Evolutionary conservation across 2,113 vertebrate species (phyloP).

Genomic region (Talpa occidentalis): DNA sequence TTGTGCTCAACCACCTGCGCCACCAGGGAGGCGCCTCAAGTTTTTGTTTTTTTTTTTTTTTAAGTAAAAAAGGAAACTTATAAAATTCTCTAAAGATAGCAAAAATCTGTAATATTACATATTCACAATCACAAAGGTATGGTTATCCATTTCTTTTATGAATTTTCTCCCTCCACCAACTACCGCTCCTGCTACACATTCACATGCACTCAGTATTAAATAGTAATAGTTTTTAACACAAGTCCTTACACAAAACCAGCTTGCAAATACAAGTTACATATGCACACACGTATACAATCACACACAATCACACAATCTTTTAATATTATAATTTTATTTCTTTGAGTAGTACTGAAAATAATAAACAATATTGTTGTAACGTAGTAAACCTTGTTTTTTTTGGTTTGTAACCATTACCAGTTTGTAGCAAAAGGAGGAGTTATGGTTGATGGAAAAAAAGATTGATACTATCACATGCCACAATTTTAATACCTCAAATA

Average conservation of each 20-base stretch:
- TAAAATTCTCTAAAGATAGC: background rate
- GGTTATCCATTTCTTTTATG: background rate
- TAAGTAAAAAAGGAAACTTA: background rate
- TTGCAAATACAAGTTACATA: no score
- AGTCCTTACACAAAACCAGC: background rate
- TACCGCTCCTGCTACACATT: background rate
- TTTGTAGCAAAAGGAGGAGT: constrained; percentile 7
- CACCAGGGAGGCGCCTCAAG: no score
- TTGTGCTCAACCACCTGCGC: no score
- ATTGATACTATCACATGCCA: constrained; percentile 22
- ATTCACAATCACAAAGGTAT: background rate
- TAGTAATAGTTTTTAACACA: background rate
- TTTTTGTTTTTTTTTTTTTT: no score
- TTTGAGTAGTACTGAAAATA: background rate
- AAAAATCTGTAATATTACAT: background rate
- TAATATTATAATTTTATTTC: background rate
- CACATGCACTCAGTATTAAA: background rate
- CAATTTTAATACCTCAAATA: background rate
- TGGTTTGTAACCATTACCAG: background rate
- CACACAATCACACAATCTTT: background rate
- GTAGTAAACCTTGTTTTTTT: background rate
- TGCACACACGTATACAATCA: no score
- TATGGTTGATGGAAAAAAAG: background rate
- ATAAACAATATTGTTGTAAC: background rate
- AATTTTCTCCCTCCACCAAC: background rate